Base-by-base conservation (phyloP, 1,140 invertebrate genomes). In the Whitmania pigra region DNA sequence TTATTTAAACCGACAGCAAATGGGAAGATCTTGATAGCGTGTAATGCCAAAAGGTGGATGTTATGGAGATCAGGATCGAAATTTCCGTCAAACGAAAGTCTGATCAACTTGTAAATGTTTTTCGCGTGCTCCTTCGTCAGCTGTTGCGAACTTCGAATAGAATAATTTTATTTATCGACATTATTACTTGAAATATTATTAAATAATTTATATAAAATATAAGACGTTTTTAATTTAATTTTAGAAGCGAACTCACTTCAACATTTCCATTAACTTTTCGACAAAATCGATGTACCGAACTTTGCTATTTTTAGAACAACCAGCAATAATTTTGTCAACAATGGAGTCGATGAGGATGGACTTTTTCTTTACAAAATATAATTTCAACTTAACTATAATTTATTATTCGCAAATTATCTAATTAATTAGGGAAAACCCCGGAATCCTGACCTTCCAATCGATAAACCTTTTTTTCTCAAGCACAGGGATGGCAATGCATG, bases 391-490 rank as follows among this genome's bases (percentile, higher is more conserved):
- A 49, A 49, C 15, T 49, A 31, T 63, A 25, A 9, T 25, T 25
- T 31, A 63, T 63, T 63, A 22, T 11, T 25, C 15, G 57, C 54
- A 31, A 63, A 63, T 63, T 13, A 13, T n/a, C n/a, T 15, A 22
- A 63, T 20, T 25, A 25, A n/a, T 25, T 63, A 31, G 18, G 29
- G 29, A n/a, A 63, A 18, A 63, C 18, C 13, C 11, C 29, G 57
- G 29, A 63, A 22, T 0, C 57, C 57, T 15, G 18, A 63, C 57
- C 57, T 63, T 63, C 57, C 57, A 63, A 22, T 63, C 57, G 11
- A 63, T 22, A 31, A 63, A 63, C 20, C 57, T 63, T 15, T 63
- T 63, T 63, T 63, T 63, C 57, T 22, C 57, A 6, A 63, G 20
- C 9, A 63, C 20, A 25, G 57, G 57, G 22, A 63, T 63, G 22